Conservation (phyloP, 2,113 vertebrate genomes). For the Heliornis fulica region DNA sequence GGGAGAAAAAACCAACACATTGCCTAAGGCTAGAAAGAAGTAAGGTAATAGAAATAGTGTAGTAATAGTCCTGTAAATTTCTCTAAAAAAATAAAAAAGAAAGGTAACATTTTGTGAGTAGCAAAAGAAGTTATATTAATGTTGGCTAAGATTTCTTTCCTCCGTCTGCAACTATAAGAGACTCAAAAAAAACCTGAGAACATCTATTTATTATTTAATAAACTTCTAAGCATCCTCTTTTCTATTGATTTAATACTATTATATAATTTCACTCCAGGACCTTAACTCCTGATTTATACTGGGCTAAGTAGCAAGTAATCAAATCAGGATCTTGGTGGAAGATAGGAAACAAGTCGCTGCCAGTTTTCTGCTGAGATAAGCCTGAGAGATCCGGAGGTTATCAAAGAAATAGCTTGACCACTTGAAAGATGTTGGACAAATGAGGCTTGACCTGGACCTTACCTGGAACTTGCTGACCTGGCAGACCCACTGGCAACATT, state of each 20-base stretch:
- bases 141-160: neutral
- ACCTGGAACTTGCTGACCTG: neutral
- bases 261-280: neutral
- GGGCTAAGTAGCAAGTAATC: neutral
- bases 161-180: rapidly evolving
- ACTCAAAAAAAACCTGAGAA: neutral
- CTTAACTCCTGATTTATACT: neutral
- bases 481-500: neutral
- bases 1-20: neutral
- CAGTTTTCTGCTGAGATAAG: neutral
- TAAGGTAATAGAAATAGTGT: neutral
- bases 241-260: neutral
- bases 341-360: neutral
- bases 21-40: neutral
- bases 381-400: neutral
- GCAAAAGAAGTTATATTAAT: neutral
- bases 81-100: neutral
- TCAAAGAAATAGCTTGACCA: neutral
- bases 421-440: neutral
- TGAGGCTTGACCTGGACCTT: neutral
- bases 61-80: neutral
- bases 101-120: neutral
- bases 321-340: neutral
- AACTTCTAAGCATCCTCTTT: neutral
- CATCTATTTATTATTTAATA: neutral